Base-by-base conservation (phyloP, 2,113 vertebrate genomes). In the Sinocyclocheilus rhinocerous region DNA sequence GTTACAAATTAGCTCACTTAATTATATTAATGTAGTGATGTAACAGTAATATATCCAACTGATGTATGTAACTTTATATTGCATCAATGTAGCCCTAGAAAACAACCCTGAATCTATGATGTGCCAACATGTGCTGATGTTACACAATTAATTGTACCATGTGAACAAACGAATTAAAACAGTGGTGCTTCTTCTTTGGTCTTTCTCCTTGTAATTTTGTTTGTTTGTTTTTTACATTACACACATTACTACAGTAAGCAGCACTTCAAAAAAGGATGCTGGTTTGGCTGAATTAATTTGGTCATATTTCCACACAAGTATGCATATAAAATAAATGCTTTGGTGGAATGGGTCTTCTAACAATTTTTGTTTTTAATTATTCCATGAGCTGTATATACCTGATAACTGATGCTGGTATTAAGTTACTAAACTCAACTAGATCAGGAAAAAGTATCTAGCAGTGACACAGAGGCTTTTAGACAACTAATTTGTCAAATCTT, bases 151-250 rank as follows among this genome's bases (percentile, higher is more conserved):
- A 79, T 55, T 83, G 80, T 84, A 63, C 70, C 65, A 76, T 82
- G 76, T 87, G 70, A 87, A 42, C 45, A 63, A 82, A 11, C 81
- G 45, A 84, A 89, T 73, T 86, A 86, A 86, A 88, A n/a, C 77
- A 26, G 72, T 83, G 67, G 45, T 88, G 70, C 73, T 86, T 73
- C 76, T 48, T 13, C 48, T 65, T 33, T 50, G 11, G 48, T 50
- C 48, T 50, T 80, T 57, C 24, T 50, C 57, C 15, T 3, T 50
- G 48, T 50, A 3, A 50, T 50, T 50, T 50, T 13, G 48, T 13
- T 50, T 12, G 45, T 48, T 48, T 45, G 4, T 36, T 36, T 33
- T 33, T 39, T 39, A 42, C 42, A 42, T 9, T 48, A 48, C 10
- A 48, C 45, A 13, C 12, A 50, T 50, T 50, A 50, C 48, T 50